phyloP scores from a whole-genome alignment of 2,888 invertebrate genomes.

The Cabera pusaria region DNA sequence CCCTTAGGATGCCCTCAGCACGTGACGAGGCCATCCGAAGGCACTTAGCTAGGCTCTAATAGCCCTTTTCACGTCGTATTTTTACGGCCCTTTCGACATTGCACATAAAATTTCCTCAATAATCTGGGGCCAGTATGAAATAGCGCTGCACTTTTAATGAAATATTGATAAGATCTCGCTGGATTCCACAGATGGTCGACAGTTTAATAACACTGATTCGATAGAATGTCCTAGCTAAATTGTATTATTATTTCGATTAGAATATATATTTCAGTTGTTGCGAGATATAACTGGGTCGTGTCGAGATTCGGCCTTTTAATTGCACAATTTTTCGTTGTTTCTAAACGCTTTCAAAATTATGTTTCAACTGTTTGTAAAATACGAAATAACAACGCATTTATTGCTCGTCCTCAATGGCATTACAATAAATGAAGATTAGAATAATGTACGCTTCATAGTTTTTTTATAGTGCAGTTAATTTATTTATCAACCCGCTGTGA shows the following conservation, averaged over 20 bases:
- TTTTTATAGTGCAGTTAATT: slow-evolving; percentile 1
- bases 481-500: slow-evolving; percentile 6
- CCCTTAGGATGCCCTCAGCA: slow-evolving; percentile 68
- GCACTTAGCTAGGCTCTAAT: slow-evolving; percentile 38
- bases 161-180: slow-evolving; percentile 9
- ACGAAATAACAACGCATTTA: slow-evolving; percentile 5
- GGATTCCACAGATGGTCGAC: slow-evolving; percentile 27
- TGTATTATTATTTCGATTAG: slow-evolving; percentile 19
- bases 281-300: slow-evolving; percentile 31
- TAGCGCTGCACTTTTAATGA: slow-evolving; percentile 4
- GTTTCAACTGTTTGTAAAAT: slow-evolving; percentile 19
- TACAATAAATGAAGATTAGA: neutral
- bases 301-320: slow-evolving; percentile 33
- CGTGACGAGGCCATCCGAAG: slow-evolving; percentile 68
- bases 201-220: slow-evolving; percentile 9
- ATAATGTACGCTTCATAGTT: neutral
- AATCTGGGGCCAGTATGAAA: slow-evolving; percentile 26
- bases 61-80: slow-evolving; percentile 57
- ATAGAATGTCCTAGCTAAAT: slow-evolving; percentile 11
- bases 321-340: slow-evolving; percentile 31
- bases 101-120: slow-evolving; percentile 41
- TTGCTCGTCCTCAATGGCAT: neutral
- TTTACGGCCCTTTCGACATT: slow-evolving; percentile 64
- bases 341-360: slow-evolving; percentile 31
- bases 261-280: slow-evolving; percentile 32